Conservation (phyloP, 2,113 vertebrate genomes). For the Phrynocephalus versicolor region DNA sequence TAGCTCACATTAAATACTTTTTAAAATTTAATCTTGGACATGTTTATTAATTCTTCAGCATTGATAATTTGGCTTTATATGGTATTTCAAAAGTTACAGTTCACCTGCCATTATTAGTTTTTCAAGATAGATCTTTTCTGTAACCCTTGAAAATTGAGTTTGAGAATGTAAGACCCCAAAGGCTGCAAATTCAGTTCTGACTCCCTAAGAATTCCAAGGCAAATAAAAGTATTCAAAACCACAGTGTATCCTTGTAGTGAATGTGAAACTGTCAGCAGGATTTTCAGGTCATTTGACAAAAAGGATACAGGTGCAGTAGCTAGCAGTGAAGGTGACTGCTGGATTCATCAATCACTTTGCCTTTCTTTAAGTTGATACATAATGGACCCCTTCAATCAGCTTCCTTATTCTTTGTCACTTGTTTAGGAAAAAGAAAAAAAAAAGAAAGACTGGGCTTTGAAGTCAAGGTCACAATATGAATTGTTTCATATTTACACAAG, state of each 20-base stretch:
- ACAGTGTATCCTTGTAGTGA: conserved; percentile 79
- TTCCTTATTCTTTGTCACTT: conserved; percentile 91
- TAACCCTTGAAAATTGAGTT: conserved; percentile 2
- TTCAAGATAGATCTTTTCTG: conserved; percentile 41
- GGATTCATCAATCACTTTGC: conserved; percentile 97
- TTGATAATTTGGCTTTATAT: conserved; percentile 13
- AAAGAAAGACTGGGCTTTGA: conserved; percentile 75
- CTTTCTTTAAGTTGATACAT: conserved; percentile 99
- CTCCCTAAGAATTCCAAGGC: conserved; percentile 57
- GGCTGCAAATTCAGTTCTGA: conserved; percentile 41
- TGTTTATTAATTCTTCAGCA: conserved; percentile 3
- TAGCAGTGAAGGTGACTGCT: conserved; percentile 97
- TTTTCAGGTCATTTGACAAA: conserved; percentile 98
- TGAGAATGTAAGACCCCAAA: conserved; percentile 28
- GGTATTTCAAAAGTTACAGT: conserved; percentile 10
- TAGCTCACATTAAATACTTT: conserved; percentile 32
- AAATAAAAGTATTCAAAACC: conserved; percentile 79
- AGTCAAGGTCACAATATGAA: conserved; percentile 94
- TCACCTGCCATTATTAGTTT: conserved; percentile 1
- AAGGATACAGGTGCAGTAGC: conserved; percentile 95
- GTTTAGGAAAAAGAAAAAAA: conserved; percentile 78
- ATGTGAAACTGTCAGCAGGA: conserved; percentile 98
- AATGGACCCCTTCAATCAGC: conserved; percentile 99
- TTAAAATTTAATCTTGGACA: conserved; percentile 17
- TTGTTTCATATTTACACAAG: conserved; percentile 91